phyloP scores from a whole-genome alignment of 23 tunicate genomes.

The Phallusia fumigata region DNA sequence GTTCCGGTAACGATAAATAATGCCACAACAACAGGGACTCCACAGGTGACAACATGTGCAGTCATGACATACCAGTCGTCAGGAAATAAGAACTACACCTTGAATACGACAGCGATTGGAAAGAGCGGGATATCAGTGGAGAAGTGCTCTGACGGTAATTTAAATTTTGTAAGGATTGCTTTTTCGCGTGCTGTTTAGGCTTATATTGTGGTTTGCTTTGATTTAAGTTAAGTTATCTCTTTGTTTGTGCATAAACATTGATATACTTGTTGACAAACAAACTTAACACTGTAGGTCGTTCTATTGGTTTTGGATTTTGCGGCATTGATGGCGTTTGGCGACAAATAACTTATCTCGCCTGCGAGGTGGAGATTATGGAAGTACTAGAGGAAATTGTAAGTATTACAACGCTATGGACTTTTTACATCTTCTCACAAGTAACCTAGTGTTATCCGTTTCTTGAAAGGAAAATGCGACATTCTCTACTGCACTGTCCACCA shows the following conservation, averaged over 20 bases:
- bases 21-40: neutral
- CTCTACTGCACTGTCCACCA: neutral
- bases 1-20: neutral
- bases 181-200: too few relatives aligned
- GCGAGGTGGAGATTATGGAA: neutral
- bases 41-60: neutral
- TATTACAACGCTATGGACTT: neutral
- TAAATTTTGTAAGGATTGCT: too few relatives aligned
- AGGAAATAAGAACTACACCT: neutral
- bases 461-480: neutral
- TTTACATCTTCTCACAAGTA: too few relatives aligned
- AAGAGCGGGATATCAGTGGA: neutral
- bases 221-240: too few relatives aligned
- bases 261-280: too few relatives aligned
- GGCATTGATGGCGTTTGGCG: neutral
- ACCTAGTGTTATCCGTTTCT: too few relatives aligned
- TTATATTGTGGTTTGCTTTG: too few relatives aligned
- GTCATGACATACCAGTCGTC: neutral
- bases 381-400: neutral
- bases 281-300: neutral
- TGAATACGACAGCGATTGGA: neutral
- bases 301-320: neutral
- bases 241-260: too few relatives aligned
- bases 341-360: neutral
- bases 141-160: neutral